phyloP scores from a whole-genome alignment of 2,797 vertebrate genomes.

The Agapornis canus region DNA sequence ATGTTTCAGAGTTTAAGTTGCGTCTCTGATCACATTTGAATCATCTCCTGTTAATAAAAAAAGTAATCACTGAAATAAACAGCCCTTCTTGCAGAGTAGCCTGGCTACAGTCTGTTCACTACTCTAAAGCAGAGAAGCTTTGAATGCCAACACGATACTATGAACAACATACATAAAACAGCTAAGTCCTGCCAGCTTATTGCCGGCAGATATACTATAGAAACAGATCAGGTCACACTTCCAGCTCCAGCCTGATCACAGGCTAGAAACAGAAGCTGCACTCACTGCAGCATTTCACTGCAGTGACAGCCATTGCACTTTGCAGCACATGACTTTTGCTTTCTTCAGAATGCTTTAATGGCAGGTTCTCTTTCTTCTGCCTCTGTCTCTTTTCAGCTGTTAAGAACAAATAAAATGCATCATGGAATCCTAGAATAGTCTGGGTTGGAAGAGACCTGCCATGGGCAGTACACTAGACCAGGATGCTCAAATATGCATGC shows the following conservation, averaged over 20 bases:
- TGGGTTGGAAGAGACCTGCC: not conserved
- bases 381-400: not conserved
- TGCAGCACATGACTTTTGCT: not conserved
- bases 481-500: not conserved
- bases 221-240: not conserved
- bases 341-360: not conserved
- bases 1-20: not conserved
- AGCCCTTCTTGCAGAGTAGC: not conserved
- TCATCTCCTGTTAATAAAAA: not conserved
- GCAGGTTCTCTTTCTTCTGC: not conserved
- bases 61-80: not conserved
- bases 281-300: not conserved
- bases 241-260: not conserved
- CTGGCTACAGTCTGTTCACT: not conserved
- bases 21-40: not conserved
- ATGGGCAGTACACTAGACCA: not conserved
- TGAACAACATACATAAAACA: not conserved
- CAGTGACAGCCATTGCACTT: not conserved
- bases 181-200: not conserved
- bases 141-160: not conserved
- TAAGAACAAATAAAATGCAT: not conserved
- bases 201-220: not conserved
- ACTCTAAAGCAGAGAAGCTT: not conserved
- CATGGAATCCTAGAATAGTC: not conserved
- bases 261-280: not conserved